Evolutionary conservation across 2,888 invertebrate genomes (phyloP).

Genomic region (Cosmopolites sordidus): DNA sequence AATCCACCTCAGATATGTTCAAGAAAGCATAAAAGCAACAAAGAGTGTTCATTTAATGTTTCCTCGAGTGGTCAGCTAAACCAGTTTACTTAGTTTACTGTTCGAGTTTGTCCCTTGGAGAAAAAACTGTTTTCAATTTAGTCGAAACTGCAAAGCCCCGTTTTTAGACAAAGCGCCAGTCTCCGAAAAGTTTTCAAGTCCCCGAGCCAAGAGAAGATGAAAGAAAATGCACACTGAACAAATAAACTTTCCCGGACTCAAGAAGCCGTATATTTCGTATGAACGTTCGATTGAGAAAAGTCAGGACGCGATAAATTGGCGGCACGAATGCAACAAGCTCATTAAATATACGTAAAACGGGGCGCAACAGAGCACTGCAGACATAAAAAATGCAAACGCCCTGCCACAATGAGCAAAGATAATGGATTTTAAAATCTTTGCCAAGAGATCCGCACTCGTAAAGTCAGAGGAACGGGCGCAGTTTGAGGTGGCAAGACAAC

Average conservation of each 20-base stretch:
- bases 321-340: slow-evolving; percentile 14
- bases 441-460: slow-evolving; percentile 31
- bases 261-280: slow-evolving; percentile 11
- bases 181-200: slow-evolving; percentile 5
- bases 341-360: slow-evolving; percentile 13
- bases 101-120: background rate
- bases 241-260: slow-evolving; percentile 12
- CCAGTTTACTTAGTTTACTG: background rate
- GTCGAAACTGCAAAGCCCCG: slow-evolving; percentile 6
- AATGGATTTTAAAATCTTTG: slow-evolving; percentile 32
- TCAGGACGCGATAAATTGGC: slow-evolving; percentile 13
- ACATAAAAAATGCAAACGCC: slow-evolving; percentile 30
- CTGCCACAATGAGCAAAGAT: slow-evolving; percentile 30
- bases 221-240: slow-evolving; percentile 15
- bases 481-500: background rate
- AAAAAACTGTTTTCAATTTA: slow-evolving; percentile 5
- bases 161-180: slow-evolving; percentile 5
- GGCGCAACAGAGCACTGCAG: no score
- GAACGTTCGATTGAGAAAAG: slow-evolving; percentile 12
- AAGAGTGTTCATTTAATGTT: background rate
- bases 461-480: slow-evolving; percentile 7
- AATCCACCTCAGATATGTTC: no score
- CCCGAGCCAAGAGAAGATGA: slow-evolving; percentile 7
- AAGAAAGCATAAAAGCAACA: background rate
- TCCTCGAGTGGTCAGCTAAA: background rate